These are phyloP conservation scores for Heterodera filipjevi DNA, from an alignment of 2,888 invertebrate genomes.

Conservation along the genomic window DNA sequence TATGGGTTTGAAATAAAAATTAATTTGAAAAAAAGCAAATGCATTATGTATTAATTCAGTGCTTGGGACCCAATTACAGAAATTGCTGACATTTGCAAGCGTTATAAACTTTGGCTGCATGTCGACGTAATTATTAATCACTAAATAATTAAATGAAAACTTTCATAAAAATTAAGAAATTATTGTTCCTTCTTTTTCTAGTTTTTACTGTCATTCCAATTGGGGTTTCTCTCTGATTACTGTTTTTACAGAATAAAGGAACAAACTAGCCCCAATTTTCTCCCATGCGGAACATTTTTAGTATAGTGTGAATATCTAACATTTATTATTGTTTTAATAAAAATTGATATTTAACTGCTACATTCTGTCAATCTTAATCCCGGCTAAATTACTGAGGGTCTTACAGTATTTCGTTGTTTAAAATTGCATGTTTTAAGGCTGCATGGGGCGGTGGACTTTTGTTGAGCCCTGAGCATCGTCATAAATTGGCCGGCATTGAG, in stretches of 20 bases:
- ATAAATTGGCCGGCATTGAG: slow-evolving; percentile 86
- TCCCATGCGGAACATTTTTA: too few relatives aligned
- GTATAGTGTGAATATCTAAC: too few relatives aligned
- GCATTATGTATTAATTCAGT: background rate
- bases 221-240: too few relatives aligned
- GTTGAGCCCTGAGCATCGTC: slow-evolving; percentile 86
- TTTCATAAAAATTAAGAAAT: too few relatives aligned
- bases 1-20: slow-evolving; percentile 72
- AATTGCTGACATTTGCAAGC: slow-evolving; percentile 92
- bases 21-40: background rate
- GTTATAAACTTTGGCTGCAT: slow-evolving; percentile 93
- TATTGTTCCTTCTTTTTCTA: too few relatives aligned
- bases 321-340: too few relatives aligned
- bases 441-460: slow-evolving; percentile 72
- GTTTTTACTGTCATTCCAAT: background rate
- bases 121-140: slow-evolving; percentile 79
- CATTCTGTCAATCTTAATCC: too few relatives aligned
- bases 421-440: slow-evolving; percentile 68
- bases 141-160: background rate
- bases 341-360: too few relatives aligned
- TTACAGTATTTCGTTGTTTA: too few relatives aligned
- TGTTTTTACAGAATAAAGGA: too few relatives aligned
- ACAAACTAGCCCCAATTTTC: too few relatives aligned
- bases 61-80: slow-evolving; percentile 80
- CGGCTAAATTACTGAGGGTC: too few relatives aligned